Evolutionary conservation across 2,888 invertebrate genomes (phyloP), one percentile per base, ranked within the genome.

Genomic region (Ditylenchus weischeri): DNA sequence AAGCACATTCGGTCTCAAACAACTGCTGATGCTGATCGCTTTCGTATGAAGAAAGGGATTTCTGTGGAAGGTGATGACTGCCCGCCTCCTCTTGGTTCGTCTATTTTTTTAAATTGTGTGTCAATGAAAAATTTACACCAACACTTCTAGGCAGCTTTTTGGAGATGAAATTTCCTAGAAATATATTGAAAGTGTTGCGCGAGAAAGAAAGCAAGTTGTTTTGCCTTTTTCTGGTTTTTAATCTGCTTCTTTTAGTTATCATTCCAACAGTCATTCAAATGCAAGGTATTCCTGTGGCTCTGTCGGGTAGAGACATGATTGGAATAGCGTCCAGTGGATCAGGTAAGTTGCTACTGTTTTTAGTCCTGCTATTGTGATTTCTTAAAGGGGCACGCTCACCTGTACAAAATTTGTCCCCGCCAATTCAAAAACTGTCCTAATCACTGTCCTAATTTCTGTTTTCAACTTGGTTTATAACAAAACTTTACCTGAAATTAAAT

Each of bases 321-420:
- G 98, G 98, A 0, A 98, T 99, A 72, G 96, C 98, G 0, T 98
- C 94, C 83, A 98, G 98, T 0, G 98, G 98, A 11, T 93, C 93
- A 43, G 98, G 98, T 47, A 18, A 54, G 29, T 10, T 15, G 54
- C 5, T 54, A 54, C 21, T 21, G n/a, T 54, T 54, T 11, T 29
- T 54, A n/a, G 11, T 23, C 13, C 10, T 54, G 10, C n/a, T 54
- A 54, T 15, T 18, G 5, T 10, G 21, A 2, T 11, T 54, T 23
- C n/a, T n/a, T n/a, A n/a, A n/a, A n/a, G n/a, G n/a, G n/a, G n/a
- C n/a, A n/a, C n/a, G n/a, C n/a, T n/a, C n/a, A n/a, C n/a, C n/a
- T n/a, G n/a, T n/a, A n/a, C n/a, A n/a, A n/a, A n/a, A n/a, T n/a
- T n/a, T n/a, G n/a, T n/a, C n/a, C n/a, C n/a, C n/a, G n/a, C n/a